Conservation (phyloP, 1,140 invertebrate species). For the Gyrodactylus bullatarudis region DNA sequence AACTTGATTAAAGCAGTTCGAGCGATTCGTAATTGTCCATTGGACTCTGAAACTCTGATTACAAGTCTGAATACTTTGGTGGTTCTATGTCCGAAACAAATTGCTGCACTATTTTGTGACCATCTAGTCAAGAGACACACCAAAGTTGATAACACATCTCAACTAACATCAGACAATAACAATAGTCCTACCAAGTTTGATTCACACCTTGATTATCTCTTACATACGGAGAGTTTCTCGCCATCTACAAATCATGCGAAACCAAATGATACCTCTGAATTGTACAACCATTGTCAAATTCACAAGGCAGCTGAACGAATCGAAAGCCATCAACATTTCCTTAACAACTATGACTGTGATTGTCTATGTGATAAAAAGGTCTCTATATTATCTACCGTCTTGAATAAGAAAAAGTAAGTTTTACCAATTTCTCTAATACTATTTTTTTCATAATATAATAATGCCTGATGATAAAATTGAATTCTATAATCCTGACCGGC, state of each 20-base stretch:
- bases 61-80: not conserved
- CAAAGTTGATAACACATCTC: not conserved
- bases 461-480: too few species aligned
- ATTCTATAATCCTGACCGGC: too few species aligned
- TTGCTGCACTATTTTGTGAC: not conserved
- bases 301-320: not conserved
- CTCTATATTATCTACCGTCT: not conserved
- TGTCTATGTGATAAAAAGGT: not conserved
- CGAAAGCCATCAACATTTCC: too few species aligned
- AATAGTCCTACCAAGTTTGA: not conserved
- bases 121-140: not conserved
- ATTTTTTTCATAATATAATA: not conserved
- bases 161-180: not conserved
- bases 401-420: not conserved
- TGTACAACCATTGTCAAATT: not conserved
- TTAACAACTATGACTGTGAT: too few species aligned
- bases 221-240: not conserved
- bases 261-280: not conserved
- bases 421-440: not conserved
- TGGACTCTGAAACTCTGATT: not conserved
- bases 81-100: not conserved
- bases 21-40: not conserved
- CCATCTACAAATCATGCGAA: not conserved
- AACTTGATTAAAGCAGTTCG: not conserved
- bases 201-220: not conserved